These are phyloP conservation scores for Phalacrocorax carbo DNA, from an alignment of 2,113 vertebrate species.

Conservation along the genomic window DNA sequence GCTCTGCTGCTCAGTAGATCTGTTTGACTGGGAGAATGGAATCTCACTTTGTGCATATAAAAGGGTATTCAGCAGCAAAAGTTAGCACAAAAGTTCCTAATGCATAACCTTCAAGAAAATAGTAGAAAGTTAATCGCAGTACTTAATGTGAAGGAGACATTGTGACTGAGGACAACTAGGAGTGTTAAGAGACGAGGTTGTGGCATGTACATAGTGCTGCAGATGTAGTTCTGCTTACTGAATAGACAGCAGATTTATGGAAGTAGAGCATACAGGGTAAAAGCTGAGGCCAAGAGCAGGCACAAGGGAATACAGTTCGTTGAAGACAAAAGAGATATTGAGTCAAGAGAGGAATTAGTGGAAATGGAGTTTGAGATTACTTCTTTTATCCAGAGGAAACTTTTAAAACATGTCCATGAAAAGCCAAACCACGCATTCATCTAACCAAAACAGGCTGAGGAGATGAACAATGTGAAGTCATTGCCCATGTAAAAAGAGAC, in stretches of 20 bases:
- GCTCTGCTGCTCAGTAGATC: neutral
- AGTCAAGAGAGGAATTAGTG: constrained; percentile 23
- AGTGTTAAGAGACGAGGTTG: neutral
- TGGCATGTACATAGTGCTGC: neutral
- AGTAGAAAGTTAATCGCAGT: neutral
- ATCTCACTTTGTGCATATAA: neutral
- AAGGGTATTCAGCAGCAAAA: neutral
- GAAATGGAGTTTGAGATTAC: constrained; percentile 21
- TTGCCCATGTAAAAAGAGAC: neutral
- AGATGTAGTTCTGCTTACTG: neutral
- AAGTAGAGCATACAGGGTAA: neutral
- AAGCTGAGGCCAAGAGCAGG: constrained; percentile 1
- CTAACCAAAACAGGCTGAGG: constrained; percentile 24
- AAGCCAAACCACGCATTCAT: constrained; percentile 40
- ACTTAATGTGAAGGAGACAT: neutral
- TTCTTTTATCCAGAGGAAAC: constrained; percentile 25
- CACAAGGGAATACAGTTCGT: constrained; percentile 4
- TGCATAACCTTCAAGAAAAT: neutral
- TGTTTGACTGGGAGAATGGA: neutral
- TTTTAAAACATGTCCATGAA: neutral
- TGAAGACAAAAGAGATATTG: constrained; percentile 32
- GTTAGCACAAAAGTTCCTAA: neutral
- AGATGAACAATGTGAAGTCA: constrained; percentile 7
- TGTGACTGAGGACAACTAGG: neutral
- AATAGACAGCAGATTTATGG: constrained; percentile 26